Base-by-base conservation (phyloP, 2,113 vertebrate genomes). In the Brachypteracias leptosomus region DNA sequence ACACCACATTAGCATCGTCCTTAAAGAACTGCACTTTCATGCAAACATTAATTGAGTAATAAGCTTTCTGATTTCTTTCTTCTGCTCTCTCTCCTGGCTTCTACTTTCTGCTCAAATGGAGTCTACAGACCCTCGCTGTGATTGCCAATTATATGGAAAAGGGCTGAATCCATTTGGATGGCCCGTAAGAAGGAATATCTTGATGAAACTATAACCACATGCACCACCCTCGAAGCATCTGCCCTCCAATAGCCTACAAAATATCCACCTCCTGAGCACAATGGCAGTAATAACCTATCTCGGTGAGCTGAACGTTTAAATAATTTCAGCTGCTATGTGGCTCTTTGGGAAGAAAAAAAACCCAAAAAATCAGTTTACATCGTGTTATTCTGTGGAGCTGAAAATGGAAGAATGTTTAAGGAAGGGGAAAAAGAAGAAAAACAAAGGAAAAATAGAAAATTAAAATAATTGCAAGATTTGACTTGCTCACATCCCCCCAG, bases 111-210 rank as follows among this genome's bases (percentile, higher is more conserved):
- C 87, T 95, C 0, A 0, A 83, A 91, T 86, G 79, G 91, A 87
- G 46, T 46, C 70, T 83, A 85, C 38, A 79, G 75, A 61, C 75
- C 83, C 88, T 86, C 35, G 75, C 86, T 85, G 94, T 83, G 94
- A 96, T 85, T 94, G 85, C 82, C 87, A 92, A 85, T 94, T 91
- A 89, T 7, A 62, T 75, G 77, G 85, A 55, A 94, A 96, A 81
- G 36, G 72, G 36, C 44, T 84, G 85, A 80, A 74, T 88, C 80
- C 78, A 46, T 96, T 88, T 86, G 80, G 77, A 66, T 77, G 73
- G 58, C 40, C 91, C 87, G 80, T 52, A 72, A 89, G 84, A 90
- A 93, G 72, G 67, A 87, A 82, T 49, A 68, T 49, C 82, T 85
- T 80, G 68, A 85, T 86, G 90, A 85, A 95, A 79, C 86, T 71